Evolutionary conservation across 2,113 vertebrate genomes (phyloP).

Genomic region (Nanorana parkeri): DNA sequence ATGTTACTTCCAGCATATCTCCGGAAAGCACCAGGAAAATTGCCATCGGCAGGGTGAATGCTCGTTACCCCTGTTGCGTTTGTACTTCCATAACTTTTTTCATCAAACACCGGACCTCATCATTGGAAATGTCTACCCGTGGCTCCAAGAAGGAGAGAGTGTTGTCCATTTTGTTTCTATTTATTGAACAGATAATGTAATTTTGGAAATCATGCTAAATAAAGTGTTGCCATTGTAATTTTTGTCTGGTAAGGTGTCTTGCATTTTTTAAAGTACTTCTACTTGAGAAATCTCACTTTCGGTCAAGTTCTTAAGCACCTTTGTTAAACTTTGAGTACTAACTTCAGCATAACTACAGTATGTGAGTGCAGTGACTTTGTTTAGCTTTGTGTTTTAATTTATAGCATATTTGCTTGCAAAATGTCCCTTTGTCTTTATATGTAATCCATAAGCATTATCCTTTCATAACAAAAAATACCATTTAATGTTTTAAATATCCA

Average conservation of each 20-base stretch:
- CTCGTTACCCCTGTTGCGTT: conserved; percentile 9
- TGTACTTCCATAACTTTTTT: not conserved
- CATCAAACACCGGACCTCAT: conserved; percentile 2
- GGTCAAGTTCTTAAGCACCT: not conserved
- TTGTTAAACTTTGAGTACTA: not conserved
- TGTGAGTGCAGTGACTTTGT: not conserved
- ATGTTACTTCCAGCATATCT: conserved; percentile 46
- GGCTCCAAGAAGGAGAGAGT: conserved; percentile 20
- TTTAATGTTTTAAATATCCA: too few relatives aligned
- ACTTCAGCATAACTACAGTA: not conserved
- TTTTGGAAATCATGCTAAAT: not conserved
- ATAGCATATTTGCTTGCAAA: too few relatives aligned
- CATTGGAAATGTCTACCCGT: conserved; percentile 10
- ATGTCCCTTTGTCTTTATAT: too few relatives aligned
- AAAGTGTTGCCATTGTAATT: not conserved
- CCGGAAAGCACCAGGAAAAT: conserved; percentile 21
- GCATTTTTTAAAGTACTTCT: not conserved
- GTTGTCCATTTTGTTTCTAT: not conserved
- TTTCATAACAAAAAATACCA: too few relatives aligned
- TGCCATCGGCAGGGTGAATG: conserved; percentile 39
- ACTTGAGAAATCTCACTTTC: not conserved
- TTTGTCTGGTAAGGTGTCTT: conserved; percentile 2
- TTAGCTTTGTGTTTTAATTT: not conserved
- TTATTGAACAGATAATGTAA: not conserved
- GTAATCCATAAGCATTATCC: too few relatives aligned